Base-by-base conservation (phyloP, 2,113 vertebrate species). In the Origma solitaria region DNA sequence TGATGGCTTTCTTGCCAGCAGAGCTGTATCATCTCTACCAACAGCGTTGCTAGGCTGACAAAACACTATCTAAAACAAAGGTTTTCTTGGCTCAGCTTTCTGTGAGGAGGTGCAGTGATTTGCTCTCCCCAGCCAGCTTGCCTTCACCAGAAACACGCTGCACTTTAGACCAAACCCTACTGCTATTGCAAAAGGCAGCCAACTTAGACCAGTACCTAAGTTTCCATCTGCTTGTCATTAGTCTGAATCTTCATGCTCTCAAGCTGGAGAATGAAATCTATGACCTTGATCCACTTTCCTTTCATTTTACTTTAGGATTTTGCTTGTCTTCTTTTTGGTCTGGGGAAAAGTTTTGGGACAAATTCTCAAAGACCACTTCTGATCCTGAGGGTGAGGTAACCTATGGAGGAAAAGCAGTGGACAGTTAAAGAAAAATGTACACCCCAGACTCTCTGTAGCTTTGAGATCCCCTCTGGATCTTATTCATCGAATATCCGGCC, bases 171-270 rank as follows among this genome's bases (percentile, higher is more conserved):
- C n/a, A 58, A 92, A 37, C 72, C 61, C 56, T 86, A 47, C 76
- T 71, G 82, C 86, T 88, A 8, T 81, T 83, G 82, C 45, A 90
- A 54, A 72, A 93, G n/a, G 72, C 82, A 93, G 91, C 91, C 91
- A 95, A 37, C 68, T 62, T 62, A 83, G 47, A 72, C 68, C 56
- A 37, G 60, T 82, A 92, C 94, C 92, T 81, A 68, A 90, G 49
- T 71, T 81, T 27, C 86, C 94, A 95, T 95, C 94, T 97, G 96
- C 68, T 97, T 82, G 64, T 81, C 47, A 23, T 97, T 95, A 95
- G 51, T 18, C 72, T 83, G 83, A 33, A 88, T 88, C 68, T 92
- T 86, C 76, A 75, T 2, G 8, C 7, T 57, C 33, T 80, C 51
- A 73, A 86, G 88, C 47, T 35, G 20, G 24, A 83, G 56, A 86